Evolutionary conservation across 92 coral and sea anemone genomes (phyloP), one percentile per base, ranked within the genome.

Genomic region (Ricordea florida): DNA sequence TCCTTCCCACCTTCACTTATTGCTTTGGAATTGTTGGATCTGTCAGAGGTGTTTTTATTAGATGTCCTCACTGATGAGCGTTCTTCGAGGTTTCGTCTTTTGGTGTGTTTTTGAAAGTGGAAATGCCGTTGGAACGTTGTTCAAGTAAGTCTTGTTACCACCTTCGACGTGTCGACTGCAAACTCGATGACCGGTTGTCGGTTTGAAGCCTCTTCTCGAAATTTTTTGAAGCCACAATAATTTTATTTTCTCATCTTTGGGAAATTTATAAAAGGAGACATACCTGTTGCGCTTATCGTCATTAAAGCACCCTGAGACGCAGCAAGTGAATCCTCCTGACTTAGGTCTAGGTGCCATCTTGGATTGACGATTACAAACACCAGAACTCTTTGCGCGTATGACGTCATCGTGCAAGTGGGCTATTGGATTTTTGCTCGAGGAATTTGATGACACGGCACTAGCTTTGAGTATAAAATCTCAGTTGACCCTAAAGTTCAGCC

Each of bases 131-230:
- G 81, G 80, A 28, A 80, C 40, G 46, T 37, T 73, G 35, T 25
- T 36, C 51, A 72, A 6, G 62, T 57, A 76, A 3, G 84, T 66
- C 70, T 83, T 83, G 31, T 44, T 50, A 13, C 89, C 84, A 37
- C 83, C 72, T 10, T 55, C 79, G 61, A 78, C 77, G 56, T 84
- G 85, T 37, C 37, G 46, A 35, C 78, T 63, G 40, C 89, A 84
- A 35, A 58, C 74, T 20, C 74, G 62, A 57, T 77, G 89, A 51
- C 84, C 85, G n/a, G 38, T 31, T 0, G 65, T 67, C 45, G 80
- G 80, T 28, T 25, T 69, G 49, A 82, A 82, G 31, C 15, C 52
- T 47, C 53, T 38, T 17, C 78, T 55, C 15, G 76, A 63, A 51
- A 74, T 56, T 3, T 38, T 48, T 29, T 33, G 14, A 26, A 74